These are phyloP conservation scores for Ctenodactylus gundi DNA, from an alignment of 2,113 vertebrate species.

Conservation along the genomic window DNA sequence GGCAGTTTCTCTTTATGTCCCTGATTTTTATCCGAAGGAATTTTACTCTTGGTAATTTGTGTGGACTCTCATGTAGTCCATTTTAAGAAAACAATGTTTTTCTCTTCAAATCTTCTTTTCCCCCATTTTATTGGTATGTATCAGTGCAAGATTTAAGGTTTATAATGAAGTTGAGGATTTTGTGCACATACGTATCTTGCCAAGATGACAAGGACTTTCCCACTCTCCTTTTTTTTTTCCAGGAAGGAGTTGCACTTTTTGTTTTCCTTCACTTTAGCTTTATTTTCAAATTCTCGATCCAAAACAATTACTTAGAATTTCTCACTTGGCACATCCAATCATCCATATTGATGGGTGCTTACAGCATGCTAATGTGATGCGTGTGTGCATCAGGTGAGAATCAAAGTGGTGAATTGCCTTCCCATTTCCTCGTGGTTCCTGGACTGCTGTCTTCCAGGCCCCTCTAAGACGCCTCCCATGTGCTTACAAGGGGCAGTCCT, in stretches of 20 bases:
- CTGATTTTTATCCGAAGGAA: neutral
- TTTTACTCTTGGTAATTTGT: constrained; percentile 8
- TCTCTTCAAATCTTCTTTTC: neutral
- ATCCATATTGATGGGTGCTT: neutral
- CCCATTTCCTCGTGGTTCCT: neutral
- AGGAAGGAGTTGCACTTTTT: neutral
- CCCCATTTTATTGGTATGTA: too few relatives aligned
- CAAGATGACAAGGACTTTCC: too few relatives aligned
- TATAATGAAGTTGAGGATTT: too few relatives aligned
- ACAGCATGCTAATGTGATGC: neutral
- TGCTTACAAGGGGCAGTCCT: too few relatives aligned
- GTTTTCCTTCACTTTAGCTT: constrained; percentile 6
- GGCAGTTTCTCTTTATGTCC: neutral
- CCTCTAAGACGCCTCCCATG: too few relatives aligned
- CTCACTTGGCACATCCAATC: neutral
- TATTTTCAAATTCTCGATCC: neutral
- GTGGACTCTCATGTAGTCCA: neutral
- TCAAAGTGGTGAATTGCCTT: neutral
- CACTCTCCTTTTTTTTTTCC: neutral
- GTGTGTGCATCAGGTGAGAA: too few relatives aligned
- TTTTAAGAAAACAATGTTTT: constrained; percentile 46
- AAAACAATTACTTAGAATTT: neutral
- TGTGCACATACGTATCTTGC: too few relatives aligned
- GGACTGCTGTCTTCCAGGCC: too few relatives aligned
- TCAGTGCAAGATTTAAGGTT: too few relatives aligned